phyloP scores from a whole-genome alignment of 2,113 vertebrate species.

The Halcyon malimbica region DNA sequence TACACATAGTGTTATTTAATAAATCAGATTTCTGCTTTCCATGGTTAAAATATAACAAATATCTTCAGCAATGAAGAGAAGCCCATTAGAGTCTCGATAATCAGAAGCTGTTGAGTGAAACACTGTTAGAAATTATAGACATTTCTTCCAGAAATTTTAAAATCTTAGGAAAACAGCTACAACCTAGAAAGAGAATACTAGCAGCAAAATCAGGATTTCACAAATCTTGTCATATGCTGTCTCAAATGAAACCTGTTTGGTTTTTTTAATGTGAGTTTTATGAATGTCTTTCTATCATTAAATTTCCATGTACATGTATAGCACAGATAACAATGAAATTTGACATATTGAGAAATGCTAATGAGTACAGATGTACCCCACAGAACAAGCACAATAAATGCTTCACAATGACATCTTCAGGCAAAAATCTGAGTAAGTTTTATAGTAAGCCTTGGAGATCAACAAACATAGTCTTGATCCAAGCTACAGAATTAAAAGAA shows the following conservation, averaged over 20 bases:
- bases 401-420: background rate
- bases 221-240: background rate
- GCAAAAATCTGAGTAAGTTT: background rate
- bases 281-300: background rate
- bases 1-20: background rate
- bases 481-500: background rate
- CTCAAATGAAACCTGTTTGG: background rate
- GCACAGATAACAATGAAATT: background rate
- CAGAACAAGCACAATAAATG: background rate
- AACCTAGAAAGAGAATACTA: background rate
- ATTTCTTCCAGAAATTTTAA: background rate
- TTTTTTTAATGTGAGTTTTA: background rate
- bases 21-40: background rate
- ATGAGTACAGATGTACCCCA: background rate
- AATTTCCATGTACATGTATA: background rate
- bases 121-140: background rate
- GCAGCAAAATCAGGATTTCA: background rate
- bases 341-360: background rate
- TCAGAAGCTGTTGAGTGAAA: background rate
- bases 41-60: background rate
- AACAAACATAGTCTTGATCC: background rate
- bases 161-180: background rate
- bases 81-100: background rate
- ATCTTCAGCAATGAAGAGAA: background rate
- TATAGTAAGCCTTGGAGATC: background rate